Percentiles rank a stretch among this genome's conserved stretches.
phyloP scores from a whole-genome alignment of 1,140 invertebrate genomes.

The Armadillidium nasatum region DNA sequence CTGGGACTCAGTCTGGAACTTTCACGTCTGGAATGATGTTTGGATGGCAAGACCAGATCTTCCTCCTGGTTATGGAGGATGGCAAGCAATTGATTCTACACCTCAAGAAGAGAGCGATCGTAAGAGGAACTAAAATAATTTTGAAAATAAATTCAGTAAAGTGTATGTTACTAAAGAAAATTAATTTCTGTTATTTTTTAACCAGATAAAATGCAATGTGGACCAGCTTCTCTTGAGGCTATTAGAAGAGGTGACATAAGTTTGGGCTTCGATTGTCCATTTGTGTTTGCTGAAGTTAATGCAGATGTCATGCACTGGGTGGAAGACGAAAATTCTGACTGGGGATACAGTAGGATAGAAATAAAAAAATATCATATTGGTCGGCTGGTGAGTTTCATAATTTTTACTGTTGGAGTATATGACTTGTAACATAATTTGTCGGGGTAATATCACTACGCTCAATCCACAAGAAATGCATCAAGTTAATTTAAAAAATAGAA shows the following conservation, averaged over 20 bases:
- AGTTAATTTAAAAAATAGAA: too few relatives aligned
- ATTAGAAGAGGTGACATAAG: constrained; percentile 69
- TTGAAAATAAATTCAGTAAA: background rate
- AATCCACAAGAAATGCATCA: too few relatives aligned
- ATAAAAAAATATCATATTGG: constrained; percentile 61
- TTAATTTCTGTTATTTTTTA: constrained; percentile 34
- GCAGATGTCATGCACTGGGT: constrained; percentile 67
- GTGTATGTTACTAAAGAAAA: background rate
- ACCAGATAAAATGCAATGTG: constrained; percentile 53
- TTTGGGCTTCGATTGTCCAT: constrained; percentile 66
- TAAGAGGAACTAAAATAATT: constrained; percentile 43
- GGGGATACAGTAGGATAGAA: constrained; percentile 63
- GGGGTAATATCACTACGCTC: too few relatives aligned
- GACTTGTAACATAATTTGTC: too few relatives aligned
- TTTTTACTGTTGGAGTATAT: too few relatives aligned
- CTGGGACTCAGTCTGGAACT: constrained; percentile 64
- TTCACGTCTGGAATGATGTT: constrained; percentile 79
- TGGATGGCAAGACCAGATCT: constrained; percentile 73
- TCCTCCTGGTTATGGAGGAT: constrained; percentile 70
- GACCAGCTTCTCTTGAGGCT: constrained; percentile 62
- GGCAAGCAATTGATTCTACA: constrained; percentile 90
- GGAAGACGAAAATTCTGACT: constrained; percentile 58
- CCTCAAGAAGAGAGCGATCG: constrained; percentile 71
- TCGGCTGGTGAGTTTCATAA: constrained; percentile 18
- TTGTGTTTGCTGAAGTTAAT: constrained; percentile 73